These are phyloP conservation scores for Xestia c-nigrum DNA, from an alignment of 2,888 invertebrate genomes.

Conservation along the genomic window DNA sequence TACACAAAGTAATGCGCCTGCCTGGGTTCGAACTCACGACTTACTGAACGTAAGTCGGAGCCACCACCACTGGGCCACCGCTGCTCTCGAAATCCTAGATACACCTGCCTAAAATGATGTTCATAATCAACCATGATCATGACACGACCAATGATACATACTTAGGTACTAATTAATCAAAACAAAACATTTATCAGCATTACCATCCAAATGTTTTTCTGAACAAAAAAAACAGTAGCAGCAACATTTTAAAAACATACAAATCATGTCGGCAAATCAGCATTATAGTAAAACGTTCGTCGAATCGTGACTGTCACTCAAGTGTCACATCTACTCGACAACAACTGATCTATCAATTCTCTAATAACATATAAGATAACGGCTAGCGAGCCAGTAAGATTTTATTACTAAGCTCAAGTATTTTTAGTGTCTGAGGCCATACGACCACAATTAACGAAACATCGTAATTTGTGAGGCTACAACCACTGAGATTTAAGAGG, in stretches of 20 bases:
- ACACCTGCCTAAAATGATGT: too few species aligned
- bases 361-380: constrained; percentile 74
- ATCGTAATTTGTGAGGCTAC: constrained; percentile 61
- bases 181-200: constrained; percentile 22
- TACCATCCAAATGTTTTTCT: constrained; percentile 5
- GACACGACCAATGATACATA: neutral
- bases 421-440: constrained; percentile 54
- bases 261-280: constrained; percentile 41
- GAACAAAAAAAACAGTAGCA: constrained; percentile 63
- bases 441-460: constrained; percentile 59
- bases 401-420: constrained; percentile 72
- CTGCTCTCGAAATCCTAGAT: too few species aligned
- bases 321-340: constrained; percentile 63
- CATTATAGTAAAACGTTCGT: constrained; percentile 21
- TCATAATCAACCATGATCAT: neutral
- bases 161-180: neutral
- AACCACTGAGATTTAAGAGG: constrained; percentile 48
- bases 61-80: too few species aligned
- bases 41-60: too few species aligned
- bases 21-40: too few species aligned
- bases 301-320: constrained; percentile 62
- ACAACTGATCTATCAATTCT: constrained; percentile 62
- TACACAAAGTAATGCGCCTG: too few species aligned
- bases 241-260: constrained; percentile 45
- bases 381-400: constrained; percentile 67